Percentiles rank a stretch among this genome's conserved stretches.
phyloP scores from a whole-genome alignment of 2,113 vertebrate genomes.

The Tonatia bakeri region DNA sequence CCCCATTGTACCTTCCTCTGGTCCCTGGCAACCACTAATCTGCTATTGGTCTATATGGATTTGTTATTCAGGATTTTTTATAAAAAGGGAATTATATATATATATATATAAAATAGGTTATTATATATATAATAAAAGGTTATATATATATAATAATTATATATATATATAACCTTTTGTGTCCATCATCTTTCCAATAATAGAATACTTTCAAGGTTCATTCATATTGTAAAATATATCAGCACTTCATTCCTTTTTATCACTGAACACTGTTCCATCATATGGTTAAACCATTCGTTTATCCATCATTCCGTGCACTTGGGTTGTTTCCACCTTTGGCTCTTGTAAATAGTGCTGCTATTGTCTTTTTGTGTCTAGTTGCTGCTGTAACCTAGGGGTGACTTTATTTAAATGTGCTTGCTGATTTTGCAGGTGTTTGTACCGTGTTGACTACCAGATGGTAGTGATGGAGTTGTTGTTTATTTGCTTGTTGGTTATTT shows the following conservation, averaged over 20 bases:
- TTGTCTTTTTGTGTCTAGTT: background rate
- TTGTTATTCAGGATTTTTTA: background rate
- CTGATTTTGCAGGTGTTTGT: background rate
- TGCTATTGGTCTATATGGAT: background rate
- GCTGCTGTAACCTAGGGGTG: background rate
- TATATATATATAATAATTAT: no score
- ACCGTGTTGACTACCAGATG: no score
- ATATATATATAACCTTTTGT: background rate
- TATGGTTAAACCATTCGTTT: background rate
- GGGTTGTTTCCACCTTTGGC: background rate
- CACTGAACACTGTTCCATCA: background rate
- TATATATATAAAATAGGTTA: no score
- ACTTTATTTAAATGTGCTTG: background rate
- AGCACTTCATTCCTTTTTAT: background rate
- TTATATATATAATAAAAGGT: no score
- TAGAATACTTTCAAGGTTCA: no score
- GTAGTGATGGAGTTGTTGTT: background rate
- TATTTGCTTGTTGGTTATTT: background rate
- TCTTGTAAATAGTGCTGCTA: accelerated
- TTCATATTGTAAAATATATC: background rate
- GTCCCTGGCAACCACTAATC: no score
- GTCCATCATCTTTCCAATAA: background rate
- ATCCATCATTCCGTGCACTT: accelerated
- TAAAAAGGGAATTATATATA: background rate
- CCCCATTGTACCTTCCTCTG: background rate